Evolutionary conservation across 2,888 invertebrate species (phyloP), one percentile per base, ranked within the genome.

Genomic region (Allacma fusca): DNA sequence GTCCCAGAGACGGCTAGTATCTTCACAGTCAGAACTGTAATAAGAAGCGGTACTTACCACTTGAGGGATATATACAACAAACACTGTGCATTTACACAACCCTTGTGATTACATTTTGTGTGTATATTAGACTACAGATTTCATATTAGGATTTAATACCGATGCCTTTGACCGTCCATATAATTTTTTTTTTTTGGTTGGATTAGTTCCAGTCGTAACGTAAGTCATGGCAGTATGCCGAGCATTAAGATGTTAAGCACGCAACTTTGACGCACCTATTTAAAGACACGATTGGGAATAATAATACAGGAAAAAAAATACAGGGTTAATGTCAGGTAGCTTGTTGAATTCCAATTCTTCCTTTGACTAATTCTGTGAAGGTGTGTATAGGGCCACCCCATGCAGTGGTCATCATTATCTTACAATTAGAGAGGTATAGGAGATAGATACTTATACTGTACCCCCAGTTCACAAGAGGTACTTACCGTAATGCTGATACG

Each of bases 291-390:
- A 34, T 34, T 70, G 19, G 40, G 21, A 70, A 24, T 70, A 70
- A 43, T 70, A n/a, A 70, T 70, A 24, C 16, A 34, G 13, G 7
- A 16, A 57, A 29, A 28, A 72, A 59, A 40, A 59, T 21, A 72
- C 62, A 72, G 72, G 72, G 72, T 72, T 72, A 72, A 62, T 72
- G 72, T 62, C 59, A 72, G 50, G 28, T 24, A 65, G 29, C 29
- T 28, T 13, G 65, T 4, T 26, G 65, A 62, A 16, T 50, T 50
- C 9, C 50, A 50, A 50, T 50, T 12, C 7, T n/a, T 4, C 12
- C n/a, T 16, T 23, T 23, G 21, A 64, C 1, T 64, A 64, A 65
- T 65, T 28, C 50, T 2, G n/a, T 50, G 50, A 50, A 50, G 50
- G 50, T 50, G 50, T 50, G 50, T n/a, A 34, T 34, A 19, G 50